Percentiles rank a stretch among this genome's conserved stretches.
phyloP scores from a whole-genome alignment of 2,797 vertebrate genomes.

The Cyclura pinguis region DNA sequence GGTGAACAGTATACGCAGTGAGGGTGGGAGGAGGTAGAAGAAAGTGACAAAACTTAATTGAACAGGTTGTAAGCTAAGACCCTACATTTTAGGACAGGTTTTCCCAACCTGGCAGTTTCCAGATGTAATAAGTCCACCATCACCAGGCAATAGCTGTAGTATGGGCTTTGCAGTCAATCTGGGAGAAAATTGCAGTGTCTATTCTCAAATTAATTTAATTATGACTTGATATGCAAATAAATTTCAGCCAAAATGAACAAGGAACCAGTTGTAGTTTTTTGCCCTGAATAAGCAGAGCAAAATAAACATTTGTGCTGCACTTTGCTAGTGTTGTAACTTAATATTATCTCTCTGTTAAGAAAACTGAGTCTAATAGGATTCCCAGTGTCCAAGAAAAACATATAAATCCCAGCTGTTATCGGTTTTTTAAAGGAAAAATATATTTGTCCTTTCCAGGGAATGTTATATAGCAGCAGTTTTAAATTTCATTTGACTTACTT shows the following conservation, averaged over 20 bases:
- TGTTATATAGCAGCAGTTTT: not conserved
- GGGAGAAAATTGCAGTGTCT: no score
- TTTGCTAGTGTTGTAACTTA: not conserved
- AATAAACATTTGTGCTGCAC: not conserved
- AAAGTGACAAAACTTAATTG: no score
- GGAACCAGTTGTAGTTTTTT: not conserved
- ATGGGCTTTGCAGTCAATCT: no score
- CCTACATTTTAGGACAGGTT: no score
- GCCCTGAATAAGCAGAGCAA: not conserved
- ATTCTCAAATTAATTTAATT: no score
- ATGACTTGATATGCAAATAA: not conserved
- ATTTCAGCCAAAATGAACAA: not conserved
- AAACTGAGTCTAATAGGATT: not conserved
- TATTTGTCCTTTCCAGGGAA: not conserved
- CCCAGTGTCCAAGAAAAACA: not conserved
- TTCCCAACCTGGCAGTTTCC: no score
- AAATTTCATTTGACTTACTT: constrained; percentile 81
- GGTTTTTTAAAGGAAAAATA: not conserved
- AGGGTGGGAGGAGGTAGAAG: no score
- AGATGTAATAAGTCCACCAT: no score
- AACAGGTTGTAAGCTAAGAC: no score
- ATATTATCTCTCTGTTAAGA: not conserved
- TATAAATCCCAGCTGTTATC: not conserved
- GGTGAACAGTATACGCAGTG: no score
- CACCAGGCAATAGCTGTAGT: no score